A percentile compares a stretch with the other conserved stretches of the same genome.
Evolutionary conservation across 2,888 invertebrate species (phyloP).

Genomic region (Coelogynopora nodosa): DNA sequence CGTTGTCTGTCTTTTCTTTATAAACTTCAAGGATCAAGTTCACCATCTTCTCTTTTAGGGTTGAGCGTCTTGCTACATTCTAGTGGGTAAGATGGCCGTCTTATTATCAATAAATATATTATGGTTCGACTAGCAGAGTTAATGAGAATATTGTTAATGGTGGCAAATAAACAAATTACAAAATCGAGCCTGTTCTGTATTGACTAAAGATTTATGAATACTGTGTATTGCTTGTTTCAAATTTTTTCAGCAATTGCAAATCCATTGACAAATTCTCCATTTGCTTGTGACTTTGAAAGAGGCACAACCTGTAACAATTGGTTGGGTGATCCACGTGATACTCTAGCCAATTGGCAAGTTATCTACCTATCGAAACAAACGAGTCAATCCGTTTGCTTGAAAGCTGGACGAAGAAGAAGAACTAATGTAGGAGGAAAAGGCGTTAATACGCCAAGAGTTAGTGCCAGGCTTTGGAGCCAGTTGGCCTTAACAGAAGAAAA

Average conservation of each 20-base stretch:
- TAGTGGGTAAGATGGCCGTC: not conserved
- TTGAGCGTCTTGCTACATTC: not conserved
- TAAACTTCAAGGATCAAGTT: not conserved
- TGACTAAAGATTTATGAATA: not conserved
- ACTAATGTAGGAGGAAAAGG: not conserved
- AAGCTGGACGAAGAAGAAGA: not conserved
- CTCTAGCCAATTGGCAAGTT: slow-evolving; percentile 6
- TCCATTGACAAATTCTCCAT: not conserved
- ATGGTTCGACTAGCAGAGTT: no score
- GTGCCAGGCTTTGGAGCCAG: not conserved
- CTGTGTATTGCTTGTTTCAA: not conserved
- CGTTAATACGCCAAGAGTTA: not conserved
- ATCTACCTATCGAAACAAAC: not conserved
- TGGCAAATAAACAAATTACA: no score
- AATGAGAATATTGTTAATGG: not conserved
- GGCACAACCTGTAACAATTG: not conserved
- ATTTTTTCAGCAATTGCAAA: not conserved
- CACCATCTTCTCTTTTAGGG: not conserved
- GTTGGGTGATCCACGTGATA: slow-evolving; percentile 12
- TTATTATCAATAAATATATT: no score
- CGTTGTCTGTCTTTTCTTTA: slow-evolving; percentile 32
- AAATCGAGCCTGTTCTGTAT: not conserved
- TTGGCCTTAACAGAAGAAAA: not conserved
- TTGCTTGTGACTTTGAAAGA: not conserved
- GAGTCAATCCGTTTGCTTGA: not conserved